phyloP scores from a whole-genome alignment of 2,888 invertebrate genomes.

The Acutogordius australiensis region DNA sequence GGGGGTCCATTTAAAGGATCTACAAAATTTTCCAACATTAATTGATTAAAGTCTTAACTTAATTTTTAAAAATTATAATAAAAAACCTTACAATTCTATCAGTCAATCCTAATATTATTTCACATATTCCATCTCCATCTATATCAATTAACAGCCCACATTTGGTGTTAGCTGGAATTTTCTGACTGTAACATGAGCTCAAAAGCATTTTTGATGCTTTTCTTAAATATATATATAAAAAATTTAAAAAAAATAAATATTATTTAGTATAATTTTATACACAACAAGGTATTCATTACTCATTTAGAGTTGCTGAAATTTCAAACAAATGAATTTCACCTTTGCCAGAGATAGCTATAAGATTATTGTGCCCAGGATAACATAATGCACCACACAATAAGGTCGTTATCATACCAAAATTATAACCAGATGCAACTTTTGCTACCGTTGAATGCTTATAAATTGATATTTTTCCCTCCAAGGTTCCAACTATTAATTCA shows the following conservation, averaged over 20 bases:
- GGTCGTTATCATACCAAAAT: constrained; percentile 5
- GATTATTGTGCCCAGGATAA: background rate
- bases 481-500: background rate
- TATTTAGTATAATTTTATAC: no score
- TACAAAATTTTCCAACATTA: no score
- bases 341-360: background rate
- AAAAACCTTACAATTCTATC: constrained; percentile 9
- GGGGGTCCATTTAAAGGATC: background rate
- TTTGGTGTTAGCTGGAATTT: constrained; percentile 8
- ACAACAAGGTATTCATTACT: background rate
- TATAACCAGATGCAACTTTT: background rate
- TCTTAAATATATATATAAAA: background rate
- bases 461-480: background rate
- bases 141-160: constrained; percentile 1
- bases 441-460: background rate
- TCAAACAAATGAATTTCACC: background rate
- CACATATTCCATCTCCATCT: constrained; percentile 3
- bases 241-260: background rate
- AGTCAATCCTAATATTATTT: constrained; percentile 1
- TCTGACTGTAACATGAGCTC: background rate
- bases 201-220: background rate
- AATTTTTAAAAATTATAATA: no score
- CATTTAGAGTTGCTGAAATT: background rate
- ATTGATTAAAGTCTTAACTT: no score
- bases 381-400: background rate